Evolutionary conservation across 2,888 invertebrate genomes (phyloP).

Genomic region (Brassicogethes aeneus): DNA sequence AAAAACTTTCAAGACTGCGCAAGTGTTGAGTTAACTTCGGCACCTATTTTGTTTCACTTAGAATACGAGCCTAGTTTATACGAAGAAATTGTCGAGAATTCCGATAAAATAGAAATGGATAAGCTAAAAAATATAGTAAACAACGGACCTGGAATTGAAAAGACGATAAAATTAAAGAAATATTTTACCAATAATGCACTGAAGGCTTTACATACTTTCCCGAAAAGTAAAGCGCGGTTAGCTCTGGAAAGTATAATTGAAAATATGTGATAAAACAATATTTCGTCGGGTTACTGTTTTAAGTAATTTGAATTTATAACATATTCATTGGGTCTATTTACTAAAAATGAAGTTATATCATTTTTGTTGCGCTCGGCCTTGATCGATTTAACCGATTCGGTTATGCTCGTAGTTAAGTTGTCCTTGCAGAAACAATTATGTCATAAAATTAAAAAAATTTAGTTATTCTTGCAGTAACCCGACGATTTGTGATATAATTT

Average conservation of each 20-base stretch:
- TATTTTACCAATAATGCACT: neutral
- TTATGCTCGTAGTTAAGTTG: too few species aligned
- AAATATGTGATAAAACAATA: neutral
- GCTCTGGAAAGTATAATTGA: neutral
- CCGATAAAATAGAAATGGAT: neutral
- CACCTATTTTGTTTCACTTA: neutral
- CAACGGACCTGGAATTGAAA: neutral
- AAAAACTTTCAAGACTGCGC: neutral
- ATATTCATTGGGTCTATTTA: too few species aligned
- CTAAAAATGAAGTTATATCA: too few species aligned
- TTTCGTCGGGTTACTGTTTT: too few species aligned
- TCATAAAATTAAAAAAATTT: too few species aligned
- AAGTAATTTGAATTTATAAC: too few species aligned
- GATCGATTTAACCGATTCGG: too few species aligned
- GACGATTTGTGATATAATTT: too few species aligned
- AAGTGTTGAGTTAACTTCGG: neutral
- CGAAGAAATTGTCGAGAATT: neutral
- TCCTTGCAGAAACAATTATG: too few species aligned
- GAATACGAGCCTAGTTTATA: neutral
- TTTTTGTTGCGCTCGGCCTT: too few species aligned
- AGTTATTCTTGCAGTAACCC: too few species aligned
- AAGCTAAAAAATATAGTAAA: neutral
- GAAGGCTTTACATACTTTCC: neutral
- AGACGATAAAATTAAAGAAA: neutral
- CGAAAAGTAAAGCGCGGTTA: neutral